These are phyloP conservation scores for Slavum lentiscoides DNA, from an alignment of 2,888 invertebrate species.

Conservation along the genomic window DNA sequence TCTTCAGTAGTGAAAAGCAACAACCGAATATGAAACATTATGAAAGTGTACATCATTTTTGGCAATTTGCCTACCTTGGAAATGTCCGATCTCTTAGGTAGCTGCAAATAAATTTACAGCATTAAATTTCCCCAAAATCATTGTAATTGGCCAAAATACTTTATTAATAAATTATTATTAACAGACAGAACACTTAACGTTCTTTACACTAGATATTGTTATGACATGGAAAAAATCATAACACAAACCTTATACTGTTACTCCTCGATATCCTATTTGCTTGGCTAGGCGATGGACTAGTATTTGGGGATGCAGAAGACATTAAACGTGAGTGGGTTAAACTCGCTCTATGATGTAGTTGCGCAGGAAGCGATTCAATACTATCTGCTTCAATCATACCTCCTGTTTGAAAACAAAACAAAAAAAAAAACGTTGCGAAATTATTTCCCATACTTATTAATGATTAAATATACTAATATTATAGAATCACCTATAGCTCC, in stretches of 20 bases:
- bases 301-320: conserved; percentile 59
- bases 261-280: conserved; percentile 65
- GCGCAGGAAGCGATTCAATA: conserved; percentile 69
- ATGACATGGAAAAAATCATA: too few species aligned
- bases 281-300: conserved; percentile 55
- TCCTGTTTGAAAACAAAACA: conserved; percentile 54
- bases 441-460: neutral
- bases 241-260: conserved; percentile 85
- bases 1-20: conserved; percentile 44
- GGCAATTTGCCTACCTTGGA: conserved; percentile 73
- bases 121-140: conserved; percentile 51
- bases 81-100: conserved; percentile 91
- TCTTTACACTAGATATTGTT: neutral
- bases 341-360: conserved; percentile 71
- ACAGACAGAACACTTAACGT: neutral
- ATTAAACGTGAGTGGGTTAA: conserved; percentile 73
- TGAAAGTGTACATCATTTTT: conserved; percentile 36
- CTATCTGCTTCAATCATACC: conserved; percentile 71
- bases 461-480: neutral
- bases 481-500: conserved; percentile 57
- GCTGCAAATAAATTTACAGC: conserved; percentile 63
- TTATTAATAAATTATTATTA: conserved; percentile 3
- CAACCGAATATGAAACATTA: conserved; percentile 32
- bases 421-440: too few species aligned
- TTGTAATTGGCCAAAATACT: neutral